Evolutionary conservation across 2,888 invertebrate genomes (phyloP).

Genomic region (Ichneumoninae sp.): DNA sequence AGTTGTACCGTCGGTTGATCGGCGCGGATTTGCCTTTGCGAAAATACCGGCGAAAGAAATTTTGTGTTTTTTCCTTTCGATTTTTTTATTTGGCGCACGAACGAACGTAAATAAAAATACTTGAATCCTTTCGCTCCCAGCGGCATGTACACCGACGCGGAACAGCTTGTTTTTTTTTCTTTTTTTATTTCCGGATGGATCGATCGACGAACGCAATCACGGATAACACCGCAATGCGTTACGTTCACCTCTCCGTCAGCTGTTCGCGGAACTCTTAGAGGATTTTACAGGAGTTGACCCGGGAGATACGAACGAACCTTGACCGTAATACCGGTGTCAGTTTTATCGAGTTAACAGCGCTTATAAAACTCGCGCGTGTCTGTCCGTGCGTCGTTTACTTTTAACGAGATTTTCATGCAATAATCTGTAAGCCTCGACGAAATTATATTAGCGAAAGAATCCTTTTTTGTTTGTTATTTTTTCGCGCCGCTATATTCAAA

Average conservation of each 20-base stretch:
- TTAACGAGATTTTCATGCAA: constrained; percentile 56
- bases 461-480: constrained; percentile 3
- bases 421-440: constrained; percentile 2
- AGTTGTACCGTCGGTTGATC: too few species aligned
- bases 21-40: too few species aligned
- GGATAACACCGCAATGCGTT: constrained; percentile 66
- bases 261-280: constrained; percentile 38
- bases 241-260: constrained; percentile 59
- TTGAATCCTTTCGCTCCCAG: background rate
- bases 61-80: background rate
- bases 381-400: constrained; percentile 31
- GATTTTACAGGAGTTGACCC: constrained; percentile 74
- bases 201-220: constrained; percentile 41
- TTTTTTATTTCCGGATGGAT: constrained; percentile 44
- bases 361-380: constrained; percentile 30
- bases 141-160: background rate
- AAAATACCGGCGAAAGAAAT: background rate
- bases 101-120: background rate
- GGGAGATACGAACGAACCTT: constrained; percentile 71
- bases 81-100: background rate
- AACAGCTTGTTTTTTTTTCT: constrained; percentile 1
- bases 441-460: background rate
- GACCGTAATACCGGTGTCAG: constrained; percentile 73
- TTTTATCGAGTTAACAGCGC: constrained; percentile 54
- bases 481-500: background rate